These are phyloP conservation scores for Oikopleura vanhoeffeni DNA, from an alignment of 23 tunicate genomes.

Conservation along the genomic window DNA sequence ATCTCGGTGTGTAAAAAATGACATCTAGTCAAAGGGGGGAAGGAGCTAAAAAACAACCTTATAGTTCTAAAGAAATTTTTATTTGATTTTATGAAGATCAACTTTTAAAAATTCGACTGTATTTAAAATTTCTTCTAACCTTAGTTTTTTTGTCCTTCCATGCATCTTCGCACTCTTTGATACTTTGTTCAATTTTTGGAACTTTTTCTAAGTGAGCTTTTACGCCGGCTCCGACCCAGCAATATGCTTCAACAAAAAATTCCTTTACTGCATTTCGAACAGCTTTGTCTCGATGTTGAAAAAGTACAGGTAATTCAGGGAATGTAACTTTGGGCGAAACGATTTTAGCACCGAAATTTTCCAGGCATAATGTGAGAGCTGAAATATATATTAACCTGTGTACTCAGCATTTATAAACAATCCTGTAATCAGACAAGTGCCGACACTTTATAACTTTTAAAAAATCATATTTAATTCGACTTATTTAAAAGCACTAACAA, in stretches of 20 bases:
- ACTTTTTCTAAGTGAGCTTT: conserved; percentile 46
- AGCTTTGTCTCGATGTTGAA: conserved; percentile 80
- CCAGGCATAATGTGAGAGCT: conserved; percentile 15
- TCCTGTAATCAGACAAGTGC: no score
- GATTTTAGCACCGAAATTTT: conserved; percentile 75
- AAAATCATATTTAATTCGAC: neutral
- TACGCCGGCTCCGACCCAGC: conserved; percentile 79
- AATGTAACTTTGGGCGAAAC: conserved; percentile 44
- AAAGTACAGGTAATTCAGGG: conserved; percentile 27
- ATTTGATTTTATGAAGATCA: no score
- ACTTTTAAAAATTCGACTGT: no score
- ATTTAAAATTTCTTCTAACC: no score
- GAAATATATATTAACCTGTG: no score
- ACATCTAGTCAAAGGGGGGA: no score
- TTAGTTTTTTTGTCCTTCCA: conserved; percentile 1
- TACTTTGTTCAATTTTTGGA: conserved; percentile 56
- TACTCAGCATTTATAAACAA: no score
- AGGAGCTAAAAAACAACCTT: no score
- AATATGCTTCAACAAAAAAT: conserved; percentile 46
- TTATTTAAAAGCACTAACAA: no score
- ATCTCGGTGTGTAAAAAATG: no score
- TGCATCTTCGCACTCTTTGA: conserved; percentile 18
- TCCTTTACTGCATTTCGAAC: conserved; percentile 54
- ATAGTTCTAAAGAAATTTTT: no score
- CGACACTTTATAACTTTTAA: no score